Conservation (phyloP, 1,140 invertebrate species). For the Procambarus virginalis region DNA sequence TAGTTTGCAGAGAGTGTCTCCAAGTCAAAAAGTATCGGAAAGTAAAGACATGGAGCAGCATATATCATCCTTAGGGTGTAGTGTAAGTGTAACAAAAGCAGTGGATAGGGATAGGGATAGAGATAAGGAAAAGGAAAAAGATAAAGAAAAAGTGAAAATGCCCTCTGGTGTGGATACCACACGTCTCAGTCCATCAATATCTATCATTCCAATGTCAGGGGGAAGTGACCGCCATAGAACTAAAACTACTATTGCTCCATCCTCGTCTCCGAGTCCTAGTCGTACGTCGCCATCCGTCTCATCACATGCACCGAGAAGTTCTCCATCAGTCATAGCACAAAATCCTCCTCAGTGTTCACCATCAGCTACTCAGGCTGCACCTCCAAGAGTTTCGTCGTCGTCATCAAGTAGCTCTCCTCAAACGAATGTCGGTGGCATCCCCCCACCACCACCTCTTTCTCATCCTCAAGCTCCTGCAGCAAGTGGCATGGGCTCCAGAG, state of each 20-base stretch:
- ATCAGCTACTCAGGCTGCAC: not conserved
- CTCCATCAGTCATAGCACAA: constrained; percentile 34
- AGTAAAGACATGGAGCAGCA: constrained; percentile 55
- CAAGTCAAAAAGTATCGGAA: constrained; percentile 13
- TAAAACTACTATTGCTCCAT: constrained; percentile 48
- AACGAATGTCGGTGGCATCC: constrained; percentile 20
- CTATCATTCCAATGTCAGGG: constrained; percentile 63
- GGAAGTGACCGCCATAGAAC: constrained; percentile 34
- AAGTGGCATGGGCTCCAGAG: constrained; percentile 28
- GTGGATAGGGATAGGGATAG: constrained; percentile 60
- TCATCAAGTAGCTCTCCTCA: constrained; percentile 45
- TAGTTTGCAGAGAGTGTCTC: constrained; percentile 18
- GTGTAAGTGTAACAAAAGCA: constrained; percentile 70
- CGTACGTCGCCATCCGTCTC: not conserved
- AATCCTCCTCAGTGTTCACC: constrained; percentile 30
- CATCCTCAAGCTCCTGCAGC: constrained; percentile 53
- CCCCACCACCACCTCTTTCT: constrained; percentile 63
- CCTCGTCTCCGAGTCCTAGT: constrained; percentile 9
- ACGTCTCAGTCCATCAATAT: constrained; percentile 65
- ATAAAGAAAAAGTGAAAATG: constrained; percentile 66
- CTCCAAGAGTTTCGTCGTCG: constrained; percentile 42
- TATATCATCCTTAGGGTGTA: constrained; percentile 49
- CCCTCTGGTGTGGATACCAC: constrained; percentile 66
- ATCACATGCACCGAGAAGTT: constrained; percentile 4
- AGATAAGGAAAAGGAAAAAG: constrained; percentile 68